Evolutionary conservation across 2,888 invertebrate species (phyloP), one percentile per base, ranked within the genome.

Genomic region (Lasius platythorax): DNA sequence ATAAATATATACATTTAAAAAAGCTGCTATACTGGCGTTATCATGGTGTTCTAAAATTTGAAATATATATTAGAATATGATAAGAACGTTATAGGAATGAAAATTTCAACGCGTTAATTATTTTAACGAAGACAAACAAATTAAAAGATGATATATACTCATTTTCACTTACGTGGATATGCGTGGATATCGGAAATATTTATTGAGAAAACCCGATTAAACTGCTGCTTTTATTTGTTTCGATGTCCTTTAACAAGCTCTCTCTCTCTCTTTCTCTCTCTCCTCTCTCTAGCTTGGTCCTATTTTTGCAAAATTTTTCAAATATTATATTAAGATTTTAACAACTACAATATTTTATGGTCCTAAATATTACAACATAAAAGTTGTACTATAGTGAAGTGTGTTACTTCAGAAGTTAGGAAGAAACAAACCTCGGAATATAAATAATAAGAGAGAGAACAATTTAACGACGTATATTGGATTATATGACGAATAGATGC

Each of bases 401-500:
- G 12, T 76, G 23, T 46, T 50, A 40, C 12, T 78, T 3, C n/a
- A 53, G 12, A 40, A 68, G 68, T 8, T 3, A 68, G 6, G 0
- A 50, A 12, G 33, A 66, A 46, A 15, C 23, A n/a, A 33, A 66
- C 28, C 12, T 58, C 8, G 30, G 3, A 11, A 58, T 28, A 58
- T 3, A 73, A 58, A 58, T 56, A 28, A 40, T 28, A n/a, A 12
- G 4, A 46, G 33, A 64, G n/a, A 9, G 30, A 64, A 75, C 33
- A 30, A 43, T 74, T 63, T 18, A n/a, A 40, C 5, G 12, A 75
- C 6, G 23, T 23, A 9, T 70, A 70, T 40, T 9, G 28, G 2
- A 78, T 78, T 67, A 66, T 33, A 50, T 9, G 70, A n/a, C 64
- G 12, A 87, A 86, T 87, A 88, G 85, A 66, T 76, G 63, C 78